Base-by-base conservation (phyloP, 2,888 invertebrate species). In the Platycnemis pennipes region DNA sequence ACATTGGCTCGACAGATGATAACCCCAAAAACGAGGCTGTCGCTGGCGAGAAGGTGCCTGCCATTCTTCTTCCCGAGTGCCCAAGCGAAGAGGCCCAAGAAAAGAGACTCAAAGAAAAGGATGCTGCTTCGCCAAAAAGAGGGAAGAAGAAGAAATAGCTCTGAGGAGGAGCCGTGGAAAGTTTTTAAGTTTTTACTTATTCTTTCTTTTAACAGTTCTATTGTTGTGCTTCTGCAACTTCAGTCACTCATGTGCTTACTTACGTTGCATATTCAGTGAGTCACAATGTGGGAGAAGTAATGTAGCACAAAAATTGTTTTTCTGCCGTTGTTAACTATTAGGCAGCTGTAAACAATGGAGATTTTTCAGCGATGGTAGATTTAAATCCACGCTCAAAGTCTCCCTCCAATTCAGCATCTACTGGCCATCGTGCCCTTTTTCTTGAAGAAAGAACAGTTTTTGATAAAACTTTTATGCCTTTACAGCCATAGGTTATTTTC, bases 111-210 rank as follows among this genome's bases (percentile, higher is more conserved):
- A 87, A 63, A 42, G 63, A 44, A 7, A 63, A 91, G 37, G 44
- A 2, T 7, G 7, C 63, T n/a, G 42, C 44, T 42, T 91, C 91
- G 26, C 63, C 91, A 26, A 63, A 63, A n/a, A 91, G n/a, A 69
- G 56, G 63, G 26, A 91, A 63, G 44, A 91, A 44, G 45, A 91
- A 88, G 49, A 77, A 77, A 77, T 37, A 77, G 31, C 77, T 13
- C 77, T 11, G 49, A 77, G 13, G 63, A 63, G 26, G 63, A 26
- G 22, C 37, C 26, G 16, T 37, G 1, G 11, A 3, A 49, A 49
- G 13, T 49, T 49, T 2, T 37, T 77, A 2, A 37, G 8, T 77
- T 37, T 31, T 77, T 77, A 77, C 8, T 77, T 77, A 77, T 77
- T n/a, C 13, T 77, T 77, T 13, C 0, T 37, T 77, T 22, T 3